phyloP scores from a whole-genome alignment of 2,888 invertebrate genomes.

The Nycteola revayana region DNA sequence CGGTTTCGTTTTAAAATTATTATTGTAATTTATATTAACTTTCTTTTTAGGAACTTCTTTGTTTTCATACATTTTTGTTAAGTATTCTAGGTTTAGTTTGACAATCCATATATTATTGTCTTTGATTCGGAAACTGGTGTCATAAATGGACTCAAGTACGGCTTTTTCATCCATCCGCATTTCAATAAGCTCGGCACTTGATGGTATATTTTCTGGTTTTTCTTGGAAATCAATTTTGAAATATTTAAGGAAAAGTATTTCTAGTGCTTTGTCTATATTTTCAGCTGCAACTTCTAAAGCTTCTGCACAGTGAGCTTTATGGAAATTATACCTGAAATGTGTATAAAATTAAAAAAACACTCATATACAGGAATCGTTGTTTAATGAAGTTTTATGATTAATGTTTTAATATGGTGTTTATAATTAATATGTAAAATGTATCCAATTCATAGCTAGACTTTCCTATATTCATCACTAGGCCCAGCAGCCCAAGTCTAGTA shows the following conservation, averaged over 20 bases:
- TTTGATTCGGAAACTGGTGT: conserved; percentile 85
- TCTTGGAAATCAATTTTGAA: conserved; percentile 73
- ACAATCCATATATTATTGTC: conserved; percentile 88
- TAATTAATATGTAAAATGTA: too few species aligned
- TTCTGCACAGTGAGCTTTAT: conserved; percentile 87
- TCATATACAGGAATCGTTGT: too few species aligned
- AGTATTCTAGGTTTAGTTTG: conserved; percentile 85
- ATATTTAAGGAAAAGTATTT: conserved; percentile 87
- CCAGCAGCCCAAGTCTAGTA: too few species aligned
- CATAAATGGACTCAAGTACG: conserved; percentile 90
- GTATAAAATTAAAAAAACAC: too few species aligned
- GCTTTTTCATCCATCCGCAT: conserved; percentile 87
- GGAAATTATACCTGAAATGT: conserved; percentile 86
- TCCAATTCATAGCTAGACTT: too few species aligned
- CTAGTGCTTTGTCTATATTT: conserved; percentile 87
- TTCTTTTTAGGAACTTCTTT: conserved; percentile 71
- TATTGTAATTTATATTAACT: conserved; percentile 61
- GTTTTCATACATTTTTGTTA: conserved; percentile 80
- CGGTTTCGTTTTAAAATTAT: conserved; percentile 68
- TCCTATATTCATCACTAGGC: too few species aligned
- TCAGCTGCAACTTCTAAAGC: conserved; percentile 86
- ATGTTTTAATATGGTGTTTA: too few species aligned
- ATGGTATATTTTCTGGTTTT: conserved; percentile 63
- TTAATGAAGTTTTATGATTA: too few species aligned
- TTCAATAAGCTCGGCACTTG: conserved; percentile 81